Evolutionary conservation across 2,888 invertebrate genomes (phyloP), one percentile per base, ranked within the genome.

Genomic region (Hypomecis punctinalis): DNA sequence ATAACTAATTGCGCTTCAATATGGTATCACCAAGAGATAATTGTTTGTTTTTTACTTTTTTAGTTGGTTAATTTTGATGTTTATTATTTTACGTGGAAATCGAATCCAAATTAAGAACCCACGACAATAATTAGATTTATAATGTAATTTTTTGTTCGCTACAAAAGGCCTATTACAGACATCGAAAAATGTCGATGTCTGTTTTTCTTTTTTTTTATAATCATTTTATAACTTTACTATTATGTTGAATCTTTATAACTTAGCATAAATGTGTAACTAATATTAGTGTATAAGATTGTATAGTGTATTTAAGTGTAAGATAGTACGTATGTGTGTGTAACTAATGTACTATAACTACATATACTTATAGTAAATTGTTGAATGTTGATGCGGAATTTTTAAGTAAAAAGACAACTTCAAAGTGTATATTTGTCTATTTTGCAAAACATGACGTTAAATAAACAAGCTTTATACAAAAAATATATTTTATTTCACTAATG

Each of bases 361-460:
- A n/a, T n/a, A n/a, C n/a, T 5, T 43, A 47, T 47, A 48, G 40
- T 56, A 86, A 67, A 89, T 87, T 93, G 91, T 92, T 92, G 89
- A 91, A 91, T 88, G 88, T 91, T 92, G 84, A 89, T 79, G 86
- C 86, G 89, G 83, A 88, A 83, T 89, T 89, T 89, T 89, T 90
- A 92, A 86, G 88, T 89, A 81, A 85, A 83, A 88, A 84, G 86
- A 89, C 86, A 84, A 86, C 87, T 85, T 73, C 61, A 88, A 85
- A 86, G 82, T 91, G 90, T 90, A 91, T 89, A 91, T 92, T 90
- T 92, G 91, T 92, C 92, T 93, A 92, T 93, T 92, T 92, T 93
- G 92, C 92, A 91, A 90, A 91, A 91, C 88, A 91, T 90, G 91
- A 91, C 85, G 91, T 91, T 92, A 91, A 90, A 91, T 91, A 92